These are phyloP conservation scores for Brevimyrus niger DNA, from an alignment of 2,113 vertebrate genomes.

Conservation along the genomic window DNA sequence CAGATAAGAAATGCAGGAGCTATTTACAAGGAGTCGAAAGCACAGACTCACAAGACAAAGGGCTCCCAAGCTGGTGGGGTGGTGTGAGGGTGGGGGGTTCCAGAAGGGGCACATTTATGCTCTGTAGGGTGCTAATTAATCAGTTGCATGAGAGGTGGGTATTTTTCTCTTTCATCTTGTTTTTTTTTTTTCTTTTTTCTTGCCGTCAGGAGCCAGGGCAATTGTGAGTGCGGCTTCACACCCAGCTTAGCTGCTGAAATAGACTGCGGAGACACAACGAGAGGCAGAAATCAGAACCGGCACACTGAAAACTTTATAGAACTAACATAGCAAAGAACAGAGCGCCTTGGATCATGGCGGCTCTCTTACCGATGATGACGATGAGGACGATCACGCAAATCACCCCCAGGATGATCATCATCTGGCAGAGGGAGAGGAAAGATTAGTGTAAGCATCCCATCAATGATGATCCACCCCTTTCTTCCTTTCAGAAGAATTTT, in stretches of 20 bases:
- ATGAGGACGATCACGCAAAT: slow-evolving; percentile 82
- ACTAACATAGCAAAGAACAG: not conserved
- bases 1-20: slow-evolving; percentile 61
- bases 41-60: slow-evolving; percentile 63
- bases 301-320: not conserved
- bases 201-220: slow-evolving; percentile 43
- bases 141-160: slow-evolving; percentile 1
- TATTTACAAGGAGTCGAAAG: slow-evolving; percentile 60
- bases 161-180: slow-evolving; percentile 42
- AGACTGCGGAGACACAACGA: slow-evolving; percentile 48
- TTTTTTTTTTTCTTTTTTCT: slow-evolving; percentile 56
- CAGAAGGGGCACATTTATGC: slow-evolving; percentile 51
- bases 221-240: slow-evolving; percentile 51
- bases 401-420: slow-evolving; percentile 91
- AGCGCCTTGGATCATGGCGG: too few relatives aligned
- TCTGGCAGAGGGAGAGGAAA: slow-evolving; percentile 56
- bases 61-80: slow-evolving; percentile 50
- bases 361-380: slow-evolving; percentile 84
- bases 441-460: not conserved
- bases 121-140: slow-evolving; percentile 45
- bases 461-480: not conserved
- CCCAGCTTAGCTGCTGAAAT: slow-evolving; percentile 70
- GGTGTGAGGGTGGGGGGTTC: slow-evolving; percentile 35
- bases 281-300: slow-evolving; percentile 5
- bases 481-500: not conserved